These are phyloP conservation scores for Eupristina koningsbergeri DNA, from an alignment of 1,140 invertebrate species.

Conservation along the genomic window DNA sequence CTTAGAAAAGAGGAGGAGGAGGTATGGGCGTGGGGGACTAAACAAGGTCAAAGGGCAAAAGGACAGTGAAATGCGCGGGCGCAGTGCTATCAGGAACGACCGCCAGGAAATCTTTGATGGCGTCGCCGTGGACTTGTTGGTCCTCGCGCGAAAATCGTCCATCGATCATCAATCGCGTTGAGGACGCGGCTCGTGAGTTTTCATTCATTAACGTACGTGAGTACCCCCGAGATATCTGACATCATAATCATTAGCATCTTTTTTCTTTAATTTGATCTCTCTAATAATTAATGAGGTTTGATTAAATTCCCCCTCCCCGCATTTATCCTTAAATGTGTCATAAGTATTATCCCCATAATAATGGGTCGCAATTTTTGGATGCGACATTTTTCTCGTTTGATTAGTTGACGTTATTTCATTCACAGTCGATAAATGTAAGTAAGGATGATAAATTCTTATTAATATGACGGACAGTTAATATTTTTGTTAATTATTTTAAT, in stretches of 20 bases:
- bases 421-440: conserved; percentile 5
- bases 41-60: background rate
- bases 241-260: too few species aligned
- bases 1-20: too few species aligned
- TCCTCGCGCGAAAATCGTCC: background rate
- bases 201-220: conserved; percentile 42
- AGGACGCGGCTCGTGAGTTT: conserved; percentile 32
- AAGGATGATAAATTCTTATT: background rate
- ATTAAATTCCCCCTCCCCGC: too few species aligned
- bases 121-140: conserved; percentile 13
- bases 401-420: background rate
- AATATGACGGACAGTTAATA: too few species aligned
- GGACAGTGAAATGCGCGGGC: background rate
- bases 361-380: too few species aligned
- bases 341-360: too few species aligned
- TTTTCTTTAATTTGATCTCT: too few species aligned
- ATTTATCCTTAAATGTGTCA: too few species aligned
- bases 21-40: background rate
- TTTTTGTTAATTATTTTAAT: too few species aligned
- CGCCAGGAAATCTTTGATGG: conserved; percentile 36
- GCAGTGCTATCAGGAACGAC: background rate
- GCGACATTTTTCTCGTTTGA: background rate
- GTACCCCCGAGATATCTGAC: conserved; percentile 6
- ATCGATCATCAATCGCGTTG: background rate
- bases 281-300: too few species aligned